Evolutionary conservation across 2,888 invertebrate genomes (phyloP), one percentile per base, ranked within the genome.

Genomic region (Dicroscelio sp.): DNA sequence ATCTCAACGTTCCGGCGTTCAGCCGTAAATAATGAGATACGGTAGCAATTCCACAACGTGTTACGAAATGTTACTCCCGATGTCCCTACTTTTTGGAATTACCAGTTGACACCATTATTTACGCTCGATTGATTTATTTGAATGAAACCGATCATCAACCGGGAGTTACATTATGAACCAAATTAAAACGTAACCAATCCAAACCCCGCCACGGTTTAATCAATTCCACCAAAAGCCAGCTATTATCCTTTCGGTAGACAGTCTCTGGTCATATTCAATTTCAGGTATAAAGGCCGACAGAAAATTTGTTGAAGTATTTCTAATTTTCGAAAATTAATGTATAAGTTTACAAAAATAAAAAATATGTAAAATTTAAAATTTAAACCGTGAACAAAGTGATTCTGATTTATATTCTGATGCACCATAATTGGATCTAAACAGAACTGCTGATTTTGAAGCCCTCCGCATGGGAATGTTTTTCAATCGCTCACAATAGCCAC

Each of bases 401-500:
- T 58, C 65, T 76, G 65, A 35, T 76, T 35, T 30, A 60, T 65
- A 71, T 67, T 75, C 48, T n/a, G n/a, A n/a, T n/a, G n/a, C n/a
- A n/a, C n/a, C n/a, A n/a, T n/a, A n/a, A n/a, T n/a, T n/a, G n/a
- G n/a, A n/a, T n/a, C n/a, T n/a, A n/a, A n/a, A n/a, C n/a, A n/a
- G n/a, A n/a, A n/a, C 20, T 65, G 60, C 38, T 43, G 58, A 83
- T 86, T 83, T 83, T 38, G 48, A 55, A 82, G 82, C 75, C 63
- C 33, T 17, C 55, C 31, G 48, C 80, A 58, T 14, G 43, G 43
- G 76, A 85, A 88, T 86, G 63, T 86, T 92, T 87, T 67, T 82
- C 55, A 79, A 67, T 58, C 48, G 65, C 52, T 80, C 75, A 86
- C 90, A 93, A 92, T 92, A 82, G 90, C 86, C 31, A 67, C 87